Evolutionary conservation across 2,888 invertebrate genomes (phyloP).

Genomic region (Caenorhabditis imperialis): DNA sequence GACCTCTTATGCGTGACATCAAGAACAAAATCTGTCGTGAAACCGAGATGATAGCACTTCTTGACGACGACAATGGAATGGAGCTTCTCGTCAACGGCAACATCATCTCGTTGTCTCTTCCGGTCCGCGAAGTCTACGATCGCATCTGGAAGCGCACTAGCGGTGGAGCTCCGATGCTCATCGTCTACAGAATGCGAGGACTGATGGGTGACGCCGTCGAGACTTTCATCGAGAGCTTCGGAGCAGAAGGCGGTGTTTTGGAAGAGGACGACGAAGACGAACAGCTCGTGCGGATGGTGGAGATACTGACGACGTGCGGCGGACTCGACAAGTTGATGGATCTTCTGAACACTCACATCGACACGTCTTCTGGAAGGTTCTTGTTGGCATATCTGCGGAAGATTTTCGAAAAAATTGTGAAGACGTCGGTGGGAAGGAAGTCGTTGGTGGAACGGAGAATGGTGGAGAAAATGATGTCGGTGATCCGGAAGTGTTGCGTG

Average conservation of each 20-base stretch:
- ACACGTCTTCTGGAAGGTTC: slow-evolving; percentile 46
- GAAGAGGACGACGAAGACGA: slow-evolving; percentile 93
- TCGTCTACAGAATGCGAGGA: slow-evolving; percentile 97
- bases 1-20: slow-evolving; percentile 96
- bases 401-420: slow-evolving; percentile 88
- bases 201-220: slow-evolving; percentile 97
- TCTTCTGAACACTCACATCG: slow-evolving; percentile 27
- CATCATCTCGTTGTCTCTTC: slow-evolving; percentile 95
- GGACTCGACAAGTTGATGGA: slow-evolving; percentile 83
- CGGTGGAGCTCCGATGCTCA: slow-evolving; percentile 91
- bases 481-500: slow-evolving; percentile 35
- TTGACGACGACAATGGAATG: slow-evolving; percentile 99
- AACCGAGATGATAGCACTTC: slow-evolving; percentile 95
- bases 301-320: slow-evolving; percentile 87
- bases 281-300: slow-evolving; percentile 91
- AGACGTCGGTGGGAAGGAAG: slow-evolving; percentile 83
- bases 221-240: slow-evolving; percentile 84
- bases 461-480: slow-evolving; percentile 79
- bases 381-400: slow-evolving; percentile 86
- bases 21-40: slow-evolving; percentile 90
- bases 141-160: slow-evolving; percentile 87
- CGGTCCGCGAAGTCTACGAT: slow-evolving; percentile 86
- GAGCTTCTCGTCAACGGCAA: slow-evolving; percentile 96
- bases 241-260: slow-evolving; percentile 33
- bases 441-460: slow-evolving; percentile 71